Conservation (phyloP, 2,888 invertebrate species). For the Xiphydria camelus region DNA sequence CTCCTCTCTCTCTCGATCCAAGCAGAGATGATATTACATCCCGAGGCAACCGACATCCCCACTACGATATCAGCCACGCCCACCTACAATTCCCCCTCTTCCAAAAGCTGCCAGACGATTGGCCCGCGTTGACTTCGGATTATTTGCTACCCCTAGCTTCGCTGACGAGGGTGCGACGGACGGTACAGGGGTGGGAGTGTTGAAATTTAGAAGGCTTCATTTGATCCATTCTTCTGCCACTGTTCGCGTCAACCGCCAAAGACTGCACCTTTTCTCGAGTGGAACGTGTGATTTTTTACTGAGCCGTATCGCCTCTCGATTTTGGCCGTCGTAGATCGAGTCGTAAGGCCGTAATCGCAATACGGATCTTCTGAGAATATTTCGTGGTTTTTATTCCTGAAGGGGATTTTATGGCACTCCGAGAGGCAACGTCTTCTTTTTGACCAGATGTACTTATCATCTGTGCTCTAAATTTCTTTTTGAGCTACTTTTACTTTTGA, state of each 20-base stretch:
- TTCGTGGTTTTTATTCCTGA: too few relatives aligned
- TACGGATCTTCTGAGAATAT: too few relatives aligned
- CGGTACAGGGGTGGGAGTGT: slow-evolving; percentile 31
- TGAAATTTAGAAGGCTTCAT: slow-evolving; percentile 55
- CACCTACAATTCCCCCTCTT: slow-evolving; percentile 36
- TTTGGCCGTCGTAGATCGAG: too few relatives aligned
- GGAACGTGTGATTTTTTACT: slow-evolving; percentile 8
- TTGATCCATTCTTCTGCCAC: slow-evolving; percentile 49
- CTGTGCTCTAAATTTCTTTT: neutral
- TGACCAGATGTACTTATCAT: neutral
- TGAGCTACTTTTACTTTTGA: too few relatives aligned
- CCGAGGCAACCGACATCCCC: slow-evolving; percentile 48
- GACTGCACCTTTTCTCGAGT: slow-evolving; percentile 34
- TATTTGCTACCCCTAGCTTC: slow-evolving; percentile 40
- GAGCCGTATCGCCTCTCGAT: neutral
- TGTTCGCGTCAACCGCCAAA: slow-evolving; percentile 28
- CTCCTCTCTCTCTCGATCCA: slow-evolving; percentile 49
- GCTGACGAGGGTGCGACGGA: slow-evolving; percentile 4
- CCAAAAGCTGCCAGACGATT: slow-evolving; percentile 50
- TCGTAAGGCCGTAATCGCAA: too few relatives aligned
- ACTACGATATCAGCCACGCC: slow-evolving; percentile 44
- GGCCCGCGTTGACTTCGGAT: slow-evolving; percentile 53
- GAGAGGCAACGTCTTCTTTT: too few relatives aligned
- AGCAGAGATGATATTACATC: slow-evolving; percentile 56
- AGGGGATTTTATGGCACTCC: too few relatives aligned